Conservation (phyloP, 2,113 vertebrate species). For the Nesospiza acunhae region DNA sequence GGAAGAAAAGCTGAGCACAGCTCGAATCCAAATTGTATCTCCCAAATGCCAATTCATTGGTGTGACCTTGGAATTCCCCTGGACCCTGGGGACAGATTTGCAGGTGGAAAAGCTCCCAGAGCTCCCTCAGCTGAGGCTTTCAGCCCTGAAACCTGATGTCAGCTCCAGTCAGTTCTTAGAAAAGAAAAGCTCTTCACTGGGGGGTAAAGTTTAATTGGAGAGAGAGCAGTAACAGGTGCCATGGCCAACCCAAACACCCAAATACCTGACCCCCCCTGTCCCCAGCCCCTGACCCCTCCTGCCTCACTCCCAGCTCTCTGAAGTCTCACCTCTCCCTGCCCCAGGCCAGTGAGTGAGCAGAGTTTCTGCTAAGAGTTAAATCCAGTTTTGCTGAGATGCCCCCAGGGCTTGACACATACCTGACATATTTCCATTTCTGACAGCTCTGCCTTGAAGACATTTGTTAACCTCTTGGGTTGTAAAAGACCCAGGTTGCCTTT, state of each 20-base stretch:
- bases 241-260: not conserved
- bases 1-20: not conserved
- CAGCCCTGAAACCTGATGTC: not conserved
- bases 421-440: constrained; percentile 79
- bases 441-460: constrained; percentile 53
- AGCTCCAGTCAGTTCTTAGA: not conserved
- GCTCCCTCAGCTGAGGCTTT: not conserved
- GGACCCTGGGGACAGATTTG: not conserved
- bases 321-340: constrained; percentile 40
- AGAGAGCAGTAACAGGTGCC: constrained; percentile 11
- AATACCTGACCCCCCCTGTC: not conserved
- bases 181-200: not conserved
- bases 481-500: constrained; percentile 61
- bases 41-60: not conserved
- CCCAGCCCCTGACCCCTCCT: constrained; percentile 17
- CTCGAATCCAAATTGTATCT: not conserved
- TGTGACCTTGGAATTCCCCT: not conserved
- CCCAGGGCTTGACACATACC: constrained; percentile 78
- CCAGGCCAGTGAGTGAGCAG: not conserved
- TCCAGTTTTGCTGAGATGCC: constrained; percentile 69
- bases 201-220: not conserved
- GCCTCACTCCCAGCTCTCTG: constrained; percentile 13
- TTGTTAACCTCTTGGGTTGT: constrained; percentile 66
- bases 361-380: constrained; percentile 65
- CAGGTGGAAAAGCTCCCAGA: not conserved